Percentiles rank a stretch among this genome's conserved stretches.
These are phyloP conservation scores for Argyresthia goedartella DNA, from an alignment of 2,888 invertebrate species.

Conservation along the genomic window DNA sequence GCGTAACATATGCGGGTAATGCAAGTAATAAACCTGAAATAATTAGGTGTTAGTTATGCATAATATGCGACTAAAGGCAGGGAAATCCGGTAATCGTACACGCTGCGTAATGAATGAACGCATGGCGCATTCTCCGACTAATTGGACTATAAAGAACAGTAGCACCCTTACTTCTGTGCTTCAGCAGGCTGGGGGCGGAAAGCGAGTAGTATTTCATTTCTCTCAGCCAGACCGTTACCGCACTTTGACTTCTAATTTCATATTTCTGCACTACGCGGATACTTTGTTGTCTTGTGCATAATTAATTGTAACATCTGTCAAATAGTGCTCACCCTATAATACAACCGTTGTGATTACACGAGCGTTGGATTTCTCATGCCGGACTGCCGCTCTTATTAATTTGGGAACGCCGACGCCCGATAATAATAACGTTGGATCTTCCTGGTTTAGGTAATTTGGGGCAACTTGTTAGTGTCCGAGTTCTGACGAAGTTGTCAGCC, in stretches of 20 bases:
- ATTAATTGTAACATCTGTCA: too few relatives aligned
- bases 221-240: conserved; percentile 13
- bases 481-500: conserved; percentile 9
- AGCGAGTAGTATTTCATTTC: conserved; percentile 27
- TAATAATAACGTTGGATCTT: too few relatives aligned
- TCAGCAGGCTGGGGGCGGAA: background rate
- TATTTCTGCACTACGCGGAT: conserved; percentile 4
- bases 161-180: conserved; percentile 1
- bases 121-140: conserved; percentile 39
- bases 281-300: conserved; percentile 2
- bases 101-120: conserved; percentile 33
- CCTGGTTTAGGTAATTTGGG: too few relatives aligned
- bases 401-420: too few relatives aligned
- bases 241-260: background rate
- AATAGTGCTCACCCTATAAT: too few relatives aligned
- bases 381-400: too few relatives aligned
- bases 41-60: conserved; percentile 28
- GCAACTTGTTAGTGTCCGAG: conserved; percentile 5
- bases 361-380: too few relatives aligned
- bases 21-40: conserved; percentile 38
- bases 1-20: conserved; percentile 26
- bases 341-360: too few relatives aligned
- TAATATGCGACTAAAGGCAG: conserved; percentile 7
- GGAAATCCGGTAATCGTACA: conserved; percentile 22
- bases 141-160: conserved; percentile 43